phyloP scores from a whole-genome alignment of 2,888 invertebrate genomes.

The Sphaerophoria taeniata region DNA sequence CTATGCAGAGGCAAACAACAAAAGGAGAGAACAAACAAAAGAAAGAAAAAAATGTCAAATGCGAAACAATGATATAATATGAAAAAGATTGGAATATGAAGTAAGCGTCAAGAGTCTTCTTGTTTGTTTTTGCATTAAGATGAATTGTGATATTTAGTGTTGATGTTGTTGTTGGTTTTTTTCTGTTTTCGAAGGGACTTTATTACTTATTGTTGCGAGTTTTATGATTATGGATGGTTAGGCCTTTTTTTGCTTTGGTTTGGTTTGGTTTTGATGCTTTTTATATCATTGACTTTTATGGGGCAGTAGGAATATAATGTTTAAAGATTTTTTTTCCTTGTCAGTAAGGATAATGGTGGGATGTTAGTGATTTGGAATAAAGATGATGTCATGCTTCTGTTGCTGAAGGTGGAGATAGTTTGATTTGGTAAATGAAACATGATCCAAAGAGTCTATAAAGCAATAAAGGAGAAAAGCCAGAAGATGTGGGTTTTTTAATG shows the following conservation, averaged over 20 bases:
- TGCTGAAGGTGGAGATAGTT: background rate
- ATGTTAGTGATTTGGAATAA: slow-evolving; percentile 18
- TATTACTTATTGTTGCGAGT: slow-evolving; percentile 33
- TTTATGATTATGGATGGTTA: slow-evolving; percentile 32
- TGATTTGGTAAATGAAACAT: background rate
- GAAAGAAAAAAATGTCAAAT: too few species aligned
- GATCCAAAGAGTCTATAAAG: too few species aligned
- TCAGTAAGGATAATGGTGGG: background rate
- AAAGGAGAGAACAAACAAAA: background rate
- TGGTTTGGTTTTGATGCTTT: background rate
- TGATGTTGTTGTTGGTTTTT: background rate
- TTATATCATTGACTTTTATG: slow-evolving; percentile 13
- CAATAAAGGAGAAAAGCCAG: too few species aligned
- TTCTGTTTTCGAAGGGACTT: slow-evolving; percentile 3
- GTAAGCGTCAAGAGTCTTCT: slow-evolving; percentile 39
- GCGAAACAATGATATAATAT: slow-evolving; percentile 31
- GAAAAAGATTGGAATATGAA: slow-evolving; percentile 40
- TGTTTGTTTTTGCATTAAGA: slow-evolving; percentile 37
- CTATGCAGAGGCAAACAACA: slow-evolving; percentile 30
- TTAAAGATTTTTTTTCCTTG: background rate
- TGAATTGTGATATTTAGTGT: slow-evolving; percentile 32
- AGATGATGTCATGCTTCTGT: slow-evolving; percentile 6
- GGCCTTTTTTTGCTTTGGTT: background rate
- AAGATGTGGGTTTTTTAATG: too few species aligned
- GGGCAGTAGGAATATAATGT: background rate